Evolutionary conservation across 2,797 vertebrate genomes (phyloP).

Genomic region (Siniperca obscura): DNA sequence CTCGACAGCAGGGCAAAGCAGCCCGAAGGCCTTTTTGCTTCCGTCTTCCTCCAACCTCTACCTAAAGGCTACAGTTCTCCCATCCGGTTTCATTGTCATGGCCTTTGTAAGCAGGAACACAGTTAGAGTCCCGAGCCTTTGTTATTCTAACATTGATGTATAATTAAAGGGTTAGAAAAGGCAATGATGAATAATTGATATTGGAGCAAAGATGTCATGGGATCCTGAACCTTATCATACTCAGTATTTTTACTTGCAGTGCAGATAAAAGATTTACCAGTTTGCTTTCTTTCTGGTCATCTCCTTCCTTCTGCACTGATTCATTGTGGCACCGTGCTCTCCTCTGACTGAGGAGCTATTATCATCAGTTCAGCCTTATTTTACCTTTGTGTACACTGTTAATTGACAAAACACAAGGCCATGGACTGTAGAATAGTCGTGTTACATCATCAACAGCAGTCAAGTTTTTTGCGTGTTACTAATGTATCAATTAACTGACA

Average conservation of each 20-base stretch:
- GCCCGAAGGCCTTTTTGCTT: slow-evolving; percentile 60
- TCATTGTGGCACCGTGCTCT: slow-evolving; percentile 43
- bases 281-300: slow-evolving; percentile 59
- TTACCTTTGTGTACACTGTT: slow-evolving; percentile 25
- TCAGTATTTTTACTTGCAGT: slow-evolving; percentile 56
- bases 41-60: slow-evolving; percentile 41
- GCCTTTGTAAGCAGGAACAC: slow-evolving; percentile 65
- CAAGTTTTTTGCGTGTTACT: slow-evolving; percentile 19
- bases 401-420: slow-evolving; percentile 31
- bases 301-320: slow-evolving; percentile 52
- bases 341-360: slow-evolving; percentile 23
- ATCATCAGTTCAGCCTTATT: slow-evolving; percentile 28
- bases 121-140: slow-evolving; percentile 60
- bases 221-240: slow-evolving; percentile 65
- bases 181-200: slow-evolving; percentile 85
- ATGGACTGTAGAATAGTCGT: not conserved
- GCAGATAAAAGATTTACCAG: slow-evolving; percentile 70
- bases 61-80: slow-evolving; percentile 65
- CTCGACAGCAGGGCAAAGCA: slow-evolving; percentile 62
- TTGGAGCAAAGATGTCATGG: slow-evolving; percentile 73
- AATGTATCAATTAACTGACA: slow-evolving; percentile 67
- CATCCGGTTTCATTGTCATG: slow-evolving; percentile 72
- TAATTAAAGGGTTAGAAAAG: slow-evolving; percentile 85
- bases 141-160: slow-evolving; percentile 85
- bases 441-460: slow-evolving; percentile 35